Conservation (phyloP, 2,888 invertebrate genomes). For the Ophioninae sp. region DNA sequence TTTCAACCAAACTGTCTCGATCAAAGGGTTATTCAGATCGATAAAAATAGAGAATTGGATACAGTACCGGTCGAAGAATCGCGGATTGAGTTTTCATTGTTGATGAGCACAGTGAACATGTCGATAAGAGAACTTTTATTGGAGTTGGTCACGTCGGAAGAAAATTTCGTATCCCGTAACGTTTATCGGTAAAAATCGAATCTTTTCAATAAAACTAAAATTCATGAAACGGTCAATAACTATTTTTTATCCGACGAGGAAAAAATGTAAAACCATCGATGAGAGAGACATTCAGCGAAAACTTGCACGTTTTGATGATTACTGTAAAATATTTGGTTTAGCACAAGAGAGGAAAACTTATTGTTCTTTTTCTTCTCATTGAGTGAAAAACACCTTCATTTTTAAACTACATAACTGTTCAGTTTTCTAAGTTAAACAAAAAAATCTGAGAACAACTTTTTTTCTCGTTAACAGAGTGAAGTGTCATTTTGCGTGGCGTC, state of each 20-base stretch:
- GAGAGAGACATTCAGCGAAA: not conserved
- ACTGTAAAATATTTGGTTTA: not conserved
- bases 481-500: slow-evolving; percentile 81
- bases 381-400: too few relatives aligned
- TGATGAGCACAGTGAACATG: not conserved
- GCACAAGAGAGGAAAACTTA: not conserved
- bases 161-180: not conserved
- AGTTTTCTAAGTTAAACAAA: not conserved
- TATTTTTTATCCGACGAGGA: too few relatives aligned
- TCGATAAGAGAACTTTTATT: not conserved
- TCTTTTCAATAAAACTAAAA: not conserved
- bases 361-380: not conserved
- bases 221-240: too few relatives aligned
- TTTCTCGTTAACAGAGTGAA: slow-evolving; percentile 79
- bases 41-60: not conserved
- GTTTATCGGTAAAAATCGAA: not conserved
- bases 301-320: not conserved
- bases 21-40: not conserved
- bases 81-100: not conserved
- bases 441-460: not conserved
- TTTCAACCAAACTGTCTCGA: too few relatives aligned
- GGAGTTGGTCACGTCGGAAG: not conserved
- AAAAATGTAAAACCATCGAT: not conserved
- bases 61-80: not conserved
- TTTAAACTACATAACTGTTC: too few relatives aligned